Conservation (phyloP, 2,113 vertebrate genomes). For the Grallaria varia region DNA sequence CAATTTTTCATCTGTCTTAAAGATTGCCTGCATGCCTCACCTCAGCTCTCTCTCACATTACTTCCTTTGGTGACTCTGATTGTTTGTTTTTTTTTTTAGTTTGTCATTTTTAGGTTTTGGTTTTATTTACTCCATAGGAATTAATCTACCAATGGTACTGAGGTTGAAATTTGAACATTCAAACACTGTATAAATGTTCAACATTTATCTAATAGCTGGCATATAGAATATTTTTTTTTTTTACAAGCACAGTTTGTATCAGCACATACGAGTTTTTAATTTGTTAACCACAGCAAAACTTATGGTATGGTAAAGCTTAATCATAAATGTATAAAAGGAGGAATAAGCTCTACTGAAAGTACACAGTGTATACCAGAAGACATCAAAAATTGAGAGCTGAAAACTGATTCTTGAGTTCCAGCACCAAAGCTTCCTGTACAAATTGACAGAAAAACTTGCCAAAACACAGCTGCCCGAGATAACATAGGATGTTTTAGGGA, state of each 20-base stretch:
- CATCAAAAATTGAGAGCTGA: background rate
- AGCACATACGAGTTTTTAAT: accelerated
- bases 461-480: background rate
- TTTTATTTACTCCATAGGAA: background rate
- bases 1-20: background rate
- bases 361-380: background rate
- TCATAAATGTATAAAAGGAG: background rate
- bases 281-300: background rate
- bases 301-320: background rate
- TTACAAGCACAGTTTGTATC: background rate
- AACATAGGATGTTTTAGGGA: background rate
- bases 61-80: background rate
- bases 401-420: background rate
- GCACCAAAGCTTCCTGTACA: background rate
- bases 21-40: background rate
- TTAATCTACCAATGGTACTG: background rate
- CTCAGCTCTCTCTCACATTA: background rate
- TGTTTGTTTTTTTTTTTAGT: background rate
- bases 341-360: background rate
- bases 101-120: background rate
- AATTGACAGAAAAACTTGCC: background rate
- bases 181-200: background rate
- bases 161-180: background rate
- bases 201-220: background rate
- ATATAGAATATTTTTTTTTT: background rate